phyloP scores from a whole-genome alignment of 2,797 vertebrate genomes.

The Gymnopithys bicolor region DNA sequence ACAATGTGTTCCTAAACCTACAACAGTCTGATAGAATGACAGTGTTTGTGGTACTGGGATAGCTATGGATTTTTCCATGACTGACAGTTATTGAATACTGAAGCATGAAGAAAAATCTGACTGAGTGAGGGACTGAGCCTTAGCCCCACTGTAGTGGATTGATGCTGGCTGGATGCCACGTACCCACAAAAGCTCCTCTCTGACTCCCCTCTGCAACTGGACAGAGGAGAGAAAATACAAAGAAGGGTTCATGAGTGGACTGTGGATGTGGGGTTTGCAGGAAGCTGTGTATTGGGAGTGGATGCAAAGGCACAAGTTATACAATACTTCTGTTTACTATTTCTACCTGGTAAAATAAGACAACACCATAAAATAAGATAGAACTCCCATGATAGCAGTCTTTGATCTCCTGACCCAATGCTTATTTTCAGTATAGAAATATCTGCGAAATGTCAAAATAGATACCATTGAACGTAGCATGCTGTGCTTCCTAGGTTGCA shows the following conservation, averaged over 20 bases:
- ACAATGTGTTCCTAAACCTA: neutral
- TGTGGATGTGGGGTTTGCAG: neutral
- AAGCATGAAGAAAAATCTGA: neutral
- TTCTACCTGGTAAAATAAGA: neutral
- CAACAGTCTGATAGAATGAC: neutral
- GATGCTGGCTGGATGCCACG: no score
- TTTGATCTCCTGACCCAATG: neutral
- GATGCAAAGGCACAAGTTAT: neutral
- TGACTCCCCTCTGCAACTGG: no score
- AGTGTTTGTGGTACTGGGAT: neutral
- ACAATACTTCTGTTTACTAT: neutral
- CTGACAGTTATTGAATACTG: neutral
- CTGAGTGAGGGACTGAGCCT: neutral
- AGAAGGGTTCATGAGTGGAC: no score
- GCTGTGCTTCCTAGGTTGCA: neutral
- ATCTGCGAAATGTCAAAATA: neutral
- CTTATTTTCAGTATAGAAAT: neutral
- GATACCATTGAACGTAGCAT: neutral
- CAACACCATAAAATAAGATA: neutral
- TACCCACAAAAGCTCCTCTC: no score
- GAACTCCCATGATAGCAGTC: neutral
- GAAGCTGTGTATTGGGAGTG: fast-evolving
- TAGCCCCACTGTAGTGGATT: neutral
- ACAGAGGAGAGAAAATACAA: no score
- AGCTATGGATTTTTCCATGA: neutral